Evolutionary conservation across 2,888 invertebrate species (phyloP), one percentile per base, ranked within the genome.

Genomic region (Phaedon cochleariae): DNA sequence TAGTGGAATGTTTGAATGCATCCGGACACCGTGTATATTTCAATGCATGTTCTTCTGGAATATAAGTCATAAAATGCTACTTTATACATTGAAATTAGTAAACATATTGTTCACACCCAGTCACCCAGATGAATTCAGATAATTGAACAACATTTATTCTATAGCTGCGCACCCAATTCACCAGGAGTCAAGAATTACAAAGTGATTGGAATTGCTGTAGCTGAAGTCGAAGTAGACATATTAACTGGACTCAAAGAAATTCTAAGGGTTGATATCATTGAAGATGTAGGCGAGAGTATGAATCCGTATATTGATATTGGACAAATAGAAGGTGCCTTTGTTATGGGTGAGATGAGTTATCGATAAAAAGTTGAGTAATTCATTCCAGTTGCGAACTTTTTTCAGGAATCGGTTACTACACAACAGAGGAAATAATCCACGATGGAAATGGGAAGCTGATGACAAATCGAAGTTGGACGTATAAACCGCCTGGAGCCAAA

Each of bases 401-500:
- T 26, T 7, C 7, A 71, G 71, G 71, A 37, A 53, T 80, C 7
- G 95, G 95, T 1, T 92, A 91, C 74, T 93, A 90, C 88, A 90
- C 92, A 0, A 87, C 86, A 0, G 88, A 92, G 71, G 78, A 91
- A 18, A 82, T 90, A 0, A 90, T 89, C 65, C 59, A 57, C n/a
- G 89, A 91, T 71, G 65, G 77, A 9, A 89, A 87, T 48, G 95
- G 94, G 0, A 85, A 87, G 72, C 80, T 93, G 2, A 84, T 91
- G 5, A 93, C 93, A 0, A 88, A 90, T 74, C 87, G 92, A 58
- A 94, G 94, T 1, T 95, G 94, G 94, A 91, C 87, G 54, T 93
- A 93, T 76, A 92, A 92, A 74, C 88, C 90, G 1, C 92, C 93
- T 0, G 92, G 92, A 0, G 87, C 89, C 0, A 92, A 91, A 77